Base-by-base conservation (phyloP, 2,113 vertebrate species). In the Orthochromis malagaraziensis region DNA sequence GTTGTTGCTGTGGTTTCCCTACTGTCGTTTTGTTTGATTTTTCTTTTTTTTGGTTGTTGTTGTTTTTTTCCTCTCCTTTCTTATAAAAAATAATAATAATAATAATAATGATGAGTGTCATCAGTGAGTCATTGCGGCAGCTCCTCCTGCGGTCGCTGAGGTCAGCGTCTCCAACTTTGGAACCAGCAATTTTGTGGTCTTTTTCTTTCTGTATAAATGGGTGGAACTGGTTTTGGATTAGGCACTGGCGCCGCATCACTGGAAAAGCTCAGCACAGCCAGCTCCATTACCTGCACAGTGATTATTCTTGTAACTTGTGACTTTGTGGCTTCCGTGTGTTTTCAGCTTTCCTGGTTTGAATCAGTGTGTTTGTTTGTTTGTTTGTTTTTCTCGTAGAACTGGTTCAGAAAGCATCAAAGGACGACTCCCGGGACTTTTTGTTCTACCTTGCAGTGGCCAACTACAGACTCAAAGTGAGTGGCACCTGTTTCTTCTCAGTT, bases 381-480 rank as follows among this genome's bases (percentile, higher is more conserved):
- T 84, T 79, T 86, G 4, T 82, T 70, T 73, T 26, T 45, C 63
- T 65, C 85, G 2, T 54, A 98, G 98, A 98, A 80, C 96, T 98
- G 65, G 93, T 97, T 83, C 96, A 96, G 29, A 97, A 97, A 83
- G 94, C 97, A 16, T 94, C 93, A 35, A 97, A 98, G 90, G 97
- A 98, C 2, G 98, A 98, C 29, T 97, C 97, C 51, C 94, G 98
- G 42, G 98, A 98, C 89, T 98, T 97, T 21, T 85, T 98, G 79
- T 98, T 98, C 92, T 98, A 98, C 93, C 94, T 98, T 70, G 95
- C 96, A 0, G 97, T 98, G 91, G 98, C 97, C 75, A 97, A 98
- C 94, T 97, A 98, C 95, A 96, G 97, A 91, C 96, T 98, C 51
- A 98, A 98, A 96, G 98, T 98, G 35, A 93, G 92, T 87, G 7